A percentile compares a stretch with the other conserved stretches of the same genome.
Evolutionary conservation across 2,113 vertebrate species (phyloP).

Genomic region (Diadophis punctatus): DNA sequence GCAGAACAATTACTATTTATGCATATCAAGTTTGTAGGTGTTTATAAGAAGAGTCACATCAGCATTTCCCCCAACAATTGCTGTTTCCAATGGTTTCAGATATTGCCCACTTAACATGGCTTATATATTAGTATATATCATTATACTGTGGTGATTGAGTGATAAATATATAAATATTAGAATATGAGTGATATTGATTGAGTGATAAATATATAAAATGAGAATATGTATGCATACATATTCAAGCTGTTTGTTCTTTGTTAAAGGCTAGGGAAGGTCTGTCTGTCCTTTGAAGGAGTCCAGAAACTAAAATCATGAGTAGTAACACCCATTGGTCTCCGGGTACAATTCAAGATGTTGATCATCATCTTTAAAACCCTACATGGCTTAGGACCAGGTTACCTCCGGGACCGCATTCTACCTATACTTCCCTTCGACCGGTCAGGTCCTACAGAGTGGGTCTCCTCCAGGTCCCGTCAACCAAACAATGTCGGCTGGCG

Average conservation of each 20-base stretch:
- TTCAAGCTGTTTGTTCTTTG: background rate
- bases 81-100: background rate
- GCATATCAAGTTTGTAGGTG: background rate
- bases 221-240: background rate
- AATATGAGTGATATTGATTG: too few species aligned
- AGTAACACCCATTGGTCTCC: too few species aligned
- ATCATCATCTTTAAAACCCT: too few species aligned
- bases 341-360: too few species aligned
- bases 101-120: background rate
- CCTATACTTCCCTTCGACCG: too few species aligned
- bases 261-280: background rate
- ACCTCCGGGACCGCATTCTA: too few species aligned
- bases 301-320: background rate
- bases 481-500: too few species aligned
- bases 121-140: constrained; percentile 8
- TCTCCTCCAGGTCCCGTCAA: too few species aligned
- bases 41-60: background rate
- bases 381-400: too few species aligned
- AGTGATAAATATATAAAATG: background rate
- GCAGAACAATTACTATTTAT: background rate
- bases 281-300: background rate
- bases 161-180: too few species aligned
- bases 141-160: background rate
- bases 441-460: too few species aligned
- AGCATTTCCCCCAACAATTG: background rate